Percentiles rank a stretch among this genome's conserved stretches.
These are phyloP conservation scores for Anguilla obscura DNA, from an alignment of 2,797 vertebrate species.

Conservation along the genomic window DNA sequence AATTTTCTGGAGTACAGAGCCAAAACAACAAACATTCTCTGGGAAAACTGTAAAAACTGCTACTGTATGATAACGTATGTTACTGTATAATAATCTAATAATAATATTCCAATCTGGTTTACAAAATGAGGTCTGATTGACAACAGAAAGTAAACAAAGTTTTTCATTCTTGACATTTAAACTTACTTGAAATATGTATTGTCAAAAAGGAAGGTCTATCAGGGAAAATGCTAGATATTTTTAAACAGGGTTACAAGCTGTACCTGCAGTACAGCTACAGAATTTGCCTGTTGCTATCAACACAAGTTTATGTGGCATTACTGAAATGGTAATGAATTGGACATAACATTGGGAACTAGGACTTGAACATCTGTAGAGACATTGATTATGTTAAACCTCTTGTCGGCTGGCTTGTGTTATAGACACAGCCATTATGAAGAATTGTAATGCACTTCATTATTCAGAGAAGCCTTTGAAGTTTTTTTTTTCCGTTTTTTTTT, in stretches of 20 bases:
- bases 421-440: neutral
- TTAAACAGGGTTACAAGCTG: neutral
- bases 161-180: neutral
- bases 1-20: no score
- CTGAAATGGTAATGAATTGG: neutral
- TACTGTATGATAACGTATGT: no score
- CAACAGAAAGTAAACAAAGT: no score
- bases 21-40: no score
- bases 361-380: neutral
- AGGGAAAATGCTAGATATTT: neutral
- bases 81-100: no score
- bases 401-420: neutral
- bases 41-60: no score
- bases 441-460: neutral
- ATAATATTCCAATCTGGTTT: no score
- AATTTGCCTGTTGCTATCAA: neutral
- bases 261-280: neutral
- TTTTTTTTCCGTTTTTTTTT: constrained; percentile 36
- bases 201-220: neutral
- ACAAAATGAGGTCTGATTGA: no score
- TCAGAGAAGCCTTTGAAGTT: constrained; percentile 48
- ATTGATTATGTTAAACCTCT: neutral
- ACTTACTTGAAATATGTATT: neutral
- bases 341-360: neutral
- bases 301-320: neutral